Conservation (phyloP, 2,797 vertebrate species). For the Stomatorhinus walkeri region DNA sequence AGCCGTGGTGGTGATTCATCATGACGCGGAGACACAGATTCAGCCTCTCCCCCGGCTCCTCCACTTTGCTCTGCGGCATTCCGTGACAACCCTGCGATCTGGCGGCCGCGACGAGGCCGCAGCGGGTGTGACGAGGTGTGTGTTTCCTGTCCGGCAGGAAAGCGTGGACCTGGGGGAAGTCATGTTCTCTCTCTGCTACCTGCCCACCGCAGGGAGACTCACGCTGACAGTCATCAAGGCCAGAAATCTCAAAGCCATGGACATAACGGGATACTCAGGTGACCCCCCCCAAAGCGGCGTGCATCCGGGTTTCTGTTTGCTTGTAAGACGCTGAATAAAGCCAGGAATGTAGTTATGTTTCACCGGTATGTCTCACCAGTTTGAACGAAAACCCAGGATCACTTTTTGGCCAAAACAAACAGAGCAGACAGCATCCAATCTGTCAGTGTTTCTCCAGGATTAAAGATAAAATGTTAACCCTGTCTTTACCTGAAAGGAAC, state of each 20-base stretch:
- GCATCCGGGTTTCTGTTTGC: background rate
- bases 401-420: background rate
- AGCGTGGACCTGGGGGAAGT: conserved; percentile 96
- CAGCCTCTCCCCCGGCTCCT: background rate
- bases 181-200: conserved; percentile 98
- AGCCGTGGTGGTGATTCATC: background rate
- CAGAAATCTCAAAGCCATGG: conserved; percentile 98
- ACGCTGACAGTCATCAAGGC: conserved; percentile 97
- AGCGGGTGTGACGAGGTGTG: background rate
- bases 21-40: background rate
- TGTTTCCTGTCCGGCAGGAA: conserved; percentile 63
- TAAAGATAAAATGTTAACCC: background rate
- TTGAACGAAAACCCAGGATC: background rate
- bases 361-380: background rate
- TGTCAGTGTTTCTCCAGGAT: conserved; percentile 9
- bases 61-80: background rate
- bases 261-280: conserved; percentile 98
- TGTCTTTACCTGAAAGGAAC: background rate
- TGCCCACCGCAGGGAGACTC: conserved; percentile 92
- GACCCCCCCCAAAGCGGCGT: conserved; percentile 13
- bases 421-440: background rate
- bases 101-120: background rate
- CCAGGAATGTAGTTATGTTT: background rate
- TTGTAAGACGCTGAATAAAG: background rate
- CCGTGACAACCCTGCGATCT: background rate